A percentile compares a stretch with the other conserved stretches of the same genome.
These are phyloP conservation scores for Melopsittacus undulatus DNA, from an alignment of 2,797 vertebrate genomes.

Conservation along the genomic window DNA sequence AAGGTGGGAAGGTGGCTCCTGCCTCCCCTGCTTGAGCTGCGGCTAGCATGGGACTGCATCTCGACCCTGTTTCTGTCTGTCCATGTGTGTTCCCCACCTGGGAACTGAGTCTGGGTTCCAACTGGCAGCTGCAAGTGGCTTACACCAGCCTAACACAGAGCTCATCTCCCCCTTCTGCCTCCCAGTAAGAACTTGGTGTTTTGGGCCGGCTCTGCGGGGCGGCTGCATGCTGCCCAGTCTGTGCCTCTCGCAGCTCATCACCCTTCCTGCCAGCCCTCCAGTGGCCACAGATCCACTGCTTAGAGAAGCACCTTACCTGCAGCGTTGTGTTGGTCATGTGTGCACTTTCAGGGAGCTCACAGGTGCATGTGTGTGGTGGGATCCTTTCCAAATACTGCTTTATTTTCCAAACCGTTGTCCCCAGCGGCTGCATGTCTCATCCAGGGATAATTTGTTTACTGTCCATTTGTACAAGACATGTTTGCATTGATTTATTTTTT, in stretches of 20 bases:
- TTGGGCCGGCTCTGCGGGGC: accelerated
- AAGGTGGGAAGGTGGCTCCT: neutral
- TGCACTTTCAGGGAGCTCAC: neutral
- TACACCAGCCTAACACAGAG: neutral
- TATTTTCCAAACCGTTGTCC: neutral
- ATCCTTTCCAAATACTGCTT: neutral
- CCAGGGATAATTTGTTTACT: neutral
- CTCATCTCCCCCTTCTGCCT: neutral
- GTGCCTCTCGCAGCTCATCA: accelerated
- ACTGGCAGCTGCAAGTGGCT: accelerated
- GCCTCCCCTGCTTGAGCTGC: neutral
- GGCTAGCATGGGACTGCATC: neutral
- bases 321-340: accelerated
- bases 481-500: neutral
- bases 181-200: neutral
- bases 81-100: accelerated
- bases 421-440: neutral
- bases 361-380: neutral
- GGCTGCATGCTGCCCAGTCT: neutral
- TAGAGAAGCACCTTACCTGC: neutral
- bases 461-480: neutral
- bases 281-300: accelerated
- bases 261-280: neutral
- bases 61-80: accelerated
- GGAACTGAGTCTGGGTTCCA: neutral